Conservation (phyloP, 2,113 vertebrate genomes). For the Opisthocomus hoazin region DNA sequence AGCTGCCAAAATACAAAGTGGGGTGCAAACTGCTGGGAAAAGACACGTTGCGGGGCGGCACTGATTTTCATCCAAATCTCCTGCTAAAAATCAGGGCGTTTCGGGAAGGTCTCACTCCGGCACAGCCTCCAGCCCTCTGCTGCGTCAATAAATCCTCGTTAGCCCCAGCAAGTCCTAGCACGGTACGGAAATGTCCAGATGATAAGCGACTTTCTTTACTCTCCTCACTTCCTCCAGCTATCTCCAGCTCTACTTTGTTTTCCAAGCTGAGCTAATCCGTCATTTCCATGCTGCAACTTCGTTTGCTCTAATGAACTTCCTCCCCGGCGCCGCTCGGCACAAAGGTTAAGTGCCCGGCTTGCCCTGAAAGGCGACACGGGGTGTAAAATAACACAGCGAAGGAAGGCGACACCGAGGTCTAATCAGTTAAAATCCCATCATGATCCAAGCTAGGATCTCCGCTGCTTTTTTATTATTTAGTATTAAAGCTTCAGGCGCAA, state of each 20-base stretch:
- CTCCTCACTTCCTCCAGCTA: background rate
- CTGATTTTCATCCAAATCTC: background rate
- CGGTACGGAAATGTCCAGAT: rapidly evolving
- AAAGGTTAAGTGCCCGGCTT: background rate
- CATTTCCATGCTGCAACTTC: background rate
- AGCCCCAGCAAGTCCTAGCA: background rate
- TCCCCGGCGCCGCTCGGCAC: background rate
- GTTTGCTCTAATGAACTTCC: background rate
- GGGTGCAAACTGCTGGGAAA: background rate
- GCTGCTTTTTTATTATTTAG: background rate
- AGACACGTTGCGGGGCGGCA: rapidly evolving
- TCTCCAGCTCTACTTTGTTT: background rate
- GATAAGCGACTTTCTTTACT: background rate
- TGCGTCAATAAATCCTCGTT: background rate
- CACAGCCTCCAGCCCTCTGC: background rate
- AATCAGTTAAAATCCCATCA: background rate
- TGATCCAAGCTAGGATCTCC: background rate
- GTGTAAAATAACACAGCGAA: background rate
- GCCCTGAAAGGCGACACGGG: background rate
- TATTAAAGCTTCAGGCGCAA: background rate
- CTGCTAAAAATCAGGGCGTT: background rate
- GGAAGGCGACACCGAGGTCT: background rate
- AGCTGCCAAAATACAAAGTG: background rate
- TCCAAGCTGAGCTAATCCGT: background rate
- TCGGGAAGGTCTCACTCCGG: background rate